These are phyloP conservation scores for Apteryx owenii DNA, from an alignment of 2,113 vertebrate genomes.

Conservation along the genomic window DNA sequence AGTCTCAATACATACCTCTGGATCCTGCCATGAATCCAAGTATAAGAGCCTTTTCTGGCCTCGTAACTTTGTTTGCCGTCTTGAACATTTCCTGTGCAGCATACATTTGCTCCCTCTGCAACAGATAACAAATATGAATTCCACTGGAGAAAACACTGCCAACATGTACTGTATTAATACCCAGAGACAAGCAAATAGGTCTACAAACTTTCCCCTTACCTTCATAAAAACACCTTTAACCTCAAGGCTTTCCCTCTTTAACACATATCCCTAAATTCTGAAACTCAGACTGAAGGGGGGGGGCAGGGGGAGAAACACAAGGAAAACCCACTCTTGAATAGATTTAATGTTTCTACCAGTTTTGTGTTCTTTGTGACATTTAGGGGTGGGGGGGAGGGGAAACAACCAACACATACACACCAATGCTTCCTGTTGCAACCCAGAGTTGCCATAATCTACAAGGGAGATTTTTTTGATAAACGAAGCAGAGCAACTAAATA, in stretches of 20 bases:
- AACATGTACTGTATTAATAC: background rate
- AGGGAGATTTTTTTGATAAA: background rate
- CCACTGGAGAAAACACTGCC: background rate
- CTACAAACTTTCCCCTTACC: no score
- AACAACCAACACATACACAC: background rate
- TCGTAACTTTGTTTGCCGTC: constrained; percentile 98
- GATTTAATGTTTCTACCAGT: background rate
- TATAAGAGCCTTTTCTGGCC: constrained; percentile 97
- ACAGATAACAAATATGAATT: background rate
- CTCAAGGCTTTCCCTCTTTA: background rate
- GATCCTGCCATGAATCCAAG: constrained; percentile 99
- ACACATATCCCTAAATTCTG: background rate
- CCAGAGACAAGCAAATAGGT: background rate
- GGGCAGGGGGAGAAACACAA: no score
- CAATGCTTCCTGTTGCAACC: background rate
- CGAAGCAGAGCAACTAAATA: background rate
- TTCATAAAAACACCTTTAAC: background rate
- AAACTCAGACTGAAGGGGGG: background rate
- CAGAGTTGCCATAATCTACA: background rate
- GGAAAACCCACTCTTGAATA: background rate
- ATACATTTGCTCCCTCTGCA: constrained; percentile 95
- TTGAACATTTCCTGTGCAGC: constrained; percentile 99
- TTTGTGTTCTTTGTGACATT: background rate
- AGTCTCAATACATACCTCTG: constrained; percentile 82
- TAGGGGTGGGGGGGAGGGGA: background rate